A percentile compares a stretch with the other conserved stretches of the same genome.
Evolutionary conservation across 1,140 invertebrate genomes (phyloP).

Genomic region (Penaeus japonicus): DNA sequence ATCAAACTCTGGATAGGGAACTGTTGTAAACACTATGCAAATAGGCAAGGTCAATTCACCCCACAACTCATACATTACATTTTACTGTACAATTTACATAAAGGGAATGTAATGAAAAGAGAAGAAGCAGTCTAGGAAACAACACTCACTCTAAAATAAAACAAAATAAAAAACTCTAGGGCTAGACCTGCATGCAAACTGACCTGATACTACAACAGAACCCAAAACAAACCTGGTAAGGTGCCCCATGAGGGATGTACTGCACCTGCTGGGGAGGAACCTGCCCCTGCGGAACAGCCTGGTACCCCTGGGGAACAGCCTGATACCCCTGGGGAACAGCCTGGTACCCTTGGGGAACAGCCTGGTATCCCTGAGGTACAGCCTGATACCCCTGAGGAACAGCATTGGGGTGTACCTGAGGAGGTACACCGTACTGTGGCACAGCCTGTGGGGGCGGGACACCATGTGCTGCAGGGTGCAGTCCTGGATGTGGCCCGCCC

Average conservation of each 20-base stretch:
- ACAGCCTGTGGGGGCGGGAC: slow-evolving; percentile 28
- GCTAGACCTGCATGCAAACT: background rate
- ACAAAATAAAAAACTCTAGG: background rate
- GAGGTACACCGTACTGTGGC: slow-evolving; percentile 1
- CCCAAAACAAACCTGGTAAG: slow-evolving; percentile 18
- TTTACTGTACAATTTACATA: too few relatives aligned
- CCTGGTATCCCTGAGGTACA: slow-evolving; percentile 52
- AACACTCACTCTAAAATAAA: too few relatives aligned
- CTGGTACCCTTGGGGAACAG: slow-evolving; percentile 39
- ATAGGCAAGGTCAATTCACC: too few relatives aligned
- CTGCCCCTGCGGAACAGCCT: slow-evolving; percentile 39
- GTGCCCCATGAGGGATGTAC: slow-evolving; percentile 36
- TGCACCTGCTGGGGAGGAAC: slow-evolving; percentile 52
- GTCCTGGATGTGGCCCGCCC: slow-evolving; percentile 36
- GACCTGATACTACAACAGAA: background rate
- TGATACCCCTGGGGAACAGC: slow-evolving; percentile 45
- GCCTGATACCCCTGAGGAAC: slow-evolving; percentile 56
- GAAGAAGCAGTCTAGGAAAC: too few relatives aligned
- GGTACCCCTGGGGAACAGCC: slow-evolving; percentile 53
- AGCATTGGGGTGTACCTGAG: slow-evolving; percentile 49
- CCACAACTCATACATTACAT: too few relatives aligned
- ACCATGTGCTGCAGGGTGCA: slow-evolving; percentile 45
- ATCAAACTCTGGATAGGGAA: too few relatives aligned
- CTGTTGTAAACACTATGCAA: too few relatives aligned
- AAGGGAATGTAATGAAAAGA: too few relatives aligned